These are phyloP conservation scores for Melopsittacus undulatus DNA, from an alignment of 2,797 vertebrate genomes.

Conservation along the genomic window DNA sequence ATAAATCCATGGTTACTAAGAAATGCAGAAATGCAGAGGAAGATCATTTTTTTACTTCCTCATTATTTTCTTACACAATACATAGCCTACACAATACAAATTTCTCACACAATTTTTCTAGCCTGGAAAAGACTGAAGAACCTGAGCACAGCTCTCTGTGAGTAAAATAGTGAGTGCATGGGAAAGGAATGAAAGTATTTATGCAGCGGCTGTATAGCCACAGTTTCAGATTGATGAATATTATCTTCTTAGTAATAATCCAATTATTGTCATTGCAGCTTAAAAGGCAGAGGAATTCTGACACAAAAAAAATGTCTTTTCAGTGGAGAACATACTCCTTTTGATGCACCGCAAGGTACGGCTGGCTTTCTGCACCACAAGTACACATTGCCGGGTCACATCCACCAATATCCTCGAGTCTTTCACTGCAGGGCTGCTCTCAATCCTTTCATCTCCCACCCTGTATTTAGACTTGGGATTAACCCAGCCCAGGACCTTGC, in stretches of 20 bases:
- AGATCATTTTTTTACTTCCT: neutral
- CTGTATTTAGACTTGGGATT: neutral
- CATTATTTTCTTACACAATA: neutral
- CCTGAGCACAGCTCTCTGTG: neutral
- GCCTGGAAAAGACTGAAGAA: neutral
- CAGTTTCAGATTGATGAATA: neutral
- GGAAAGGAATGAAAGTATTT: neutral
- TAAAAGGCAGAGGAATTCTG: neutral
- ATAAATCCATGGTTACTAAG: neutral
- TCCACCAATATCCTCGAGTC: neutral
- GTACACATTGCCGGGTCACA: neutral
- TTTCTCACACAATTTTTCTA: neutral
- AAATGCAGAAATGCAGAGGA: neutral
- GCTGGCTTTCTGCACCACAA: neutral
- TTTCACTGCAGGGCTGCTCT: neutral
- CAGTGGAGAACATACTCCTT: neutral
- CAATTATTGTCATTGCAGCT: neutral
- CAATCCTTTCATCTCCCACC: neutral
- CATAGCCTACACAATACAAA: neutral
- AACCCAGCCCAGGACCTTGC: rapidly evolving
- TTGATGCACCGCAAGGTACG: neutral
- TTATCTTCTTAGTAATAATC: neutral
- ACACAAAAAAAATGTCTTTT: neutral
- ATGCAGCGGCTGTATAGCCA: neutral
- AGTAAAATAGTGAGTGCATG: neutral